Percentiles rank a stretch among this genome's conserved stretches.
These are phyloP conservation scores for Cataglyphis altisquamis DNA, from an alignment of 2,888 invertebrate genomes.

Conservation along the genomic window DNA sequence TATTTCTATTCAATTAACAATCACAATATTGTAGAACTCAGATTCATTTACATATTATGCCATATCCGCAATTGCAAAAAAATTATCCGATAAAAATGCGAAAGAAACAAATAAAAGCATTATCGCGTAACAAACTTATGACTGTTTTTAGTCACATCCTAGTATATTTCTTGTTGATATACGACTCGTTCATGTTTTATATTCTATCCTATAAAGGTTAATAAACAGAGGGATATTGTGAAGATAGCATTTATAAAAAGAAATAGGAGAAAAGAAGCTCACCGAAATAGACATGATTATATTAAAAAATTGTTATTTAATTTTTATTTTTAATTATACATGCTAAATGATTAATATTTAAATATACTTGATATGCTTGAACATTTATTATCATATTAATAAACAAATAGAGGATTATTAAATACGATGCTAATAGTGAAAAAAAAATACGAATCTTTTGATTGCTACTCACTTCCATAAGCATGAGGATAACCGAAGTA, in stretches of 20 bases:
- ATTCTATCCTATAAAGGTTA: neutral
- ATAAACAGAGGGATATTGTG: neutral
- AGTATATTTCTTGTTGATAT: neutral
- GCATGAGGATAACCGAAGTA: constrained; percentile 42
- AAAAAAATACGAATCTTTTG: too few species aligned
- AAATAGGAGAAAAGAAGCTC: neutral
- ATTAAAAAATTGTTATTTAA: neutral
- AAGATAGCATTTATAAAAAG: neutral
- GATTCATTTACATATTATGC: constrained; percentile 9
- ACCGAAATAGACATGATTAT: neutral
- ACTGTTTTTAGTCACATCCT: neutral
- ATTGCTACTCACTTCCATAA: constrained; percentile 62
- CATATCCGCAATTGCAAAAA: neutral
- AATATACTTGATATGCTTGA: neutral
- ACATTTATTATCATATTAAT: constrained; percentile 9
- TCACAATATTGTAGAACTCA: neutral
- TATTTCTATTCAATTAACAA: constrained; percentile 22
- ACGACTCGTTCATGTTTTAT: neutral
- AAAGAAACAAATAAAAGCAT: constrained; percentile 7
- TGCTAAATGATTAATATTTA: neutral
- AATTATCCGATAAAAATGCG: neutral
- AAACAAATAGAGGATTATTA: neutral
- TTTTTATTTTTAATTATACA: neutral
- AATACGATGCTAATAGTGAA: neutral
- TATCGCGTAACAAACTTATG: neutral